Evolutionary conservation across 2,113 vertebrate species (phyloP).

Genomic region (Myotis brandtii): DNA sequence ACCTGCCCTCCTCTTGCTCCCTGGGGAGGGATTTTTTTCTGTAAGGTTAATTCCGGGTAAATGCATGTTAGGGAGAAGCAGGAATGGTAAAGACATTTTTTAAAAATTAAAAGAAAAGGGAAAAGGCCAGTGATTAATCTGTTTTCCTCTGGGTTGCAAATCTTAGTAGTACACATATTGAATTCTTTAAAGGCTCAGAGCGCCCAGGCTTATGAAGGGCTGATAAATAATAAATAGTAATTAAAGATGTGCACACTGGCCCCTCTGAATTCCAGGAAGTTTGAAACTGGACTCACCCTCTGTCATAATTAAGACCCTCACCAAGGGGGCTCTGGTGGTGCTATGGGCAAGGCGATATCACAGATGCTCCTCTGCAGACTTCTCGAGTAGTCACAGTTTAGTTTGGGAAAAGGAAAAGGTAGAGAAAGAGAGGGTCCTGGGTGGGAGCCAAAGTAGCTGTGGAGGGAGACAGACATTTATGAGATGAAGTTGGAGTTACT

Average conservation of each 20-base stretch:
- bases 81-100: neutral
- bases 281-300: slow-evolving; percentile 56
- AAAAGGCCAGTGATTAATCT: slow-evolving; percentile 39
- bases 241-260: slow-evolving; percentile 56
- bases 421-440: neutral
- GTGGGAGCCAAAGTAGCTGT: neutral
- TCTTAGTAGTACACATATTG: neutral
- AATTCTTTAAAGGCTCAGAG: slow-evolving; percentile 61
- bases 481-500: neutral
- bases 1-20: slow-evolving; percentile 56
- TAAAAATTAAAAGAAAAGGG: neutral
- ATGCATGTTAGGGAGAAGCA: slow-evolving; percentile 60
- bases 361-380: neutral
- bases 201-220: slow-evolving; percentile 43
- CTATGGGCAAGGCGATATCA: neutral
- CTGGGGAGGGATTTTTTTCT: slow-evolving; percentile 43
- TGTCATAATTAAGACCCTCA: slow-evolving; percentile 39
- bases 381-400: neutral
- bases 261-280: slow-evolving; percentile 67
- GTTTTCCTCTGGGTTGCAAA: neutral
- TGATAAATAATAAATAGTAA: slow-evolving; percentile 77
- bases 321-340: neutral
- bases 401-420: neutral
- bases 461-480: neutral
- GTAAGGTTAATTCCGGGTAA: slow-evolving; percentile 58